A percentile compares a stretch with the other conserved stretches of the same genome.
Evolutionary conservation across 1,140 invertebrate genomes (phyloP).

Genomic region (Dendrolimus kikuchii): DNA sequence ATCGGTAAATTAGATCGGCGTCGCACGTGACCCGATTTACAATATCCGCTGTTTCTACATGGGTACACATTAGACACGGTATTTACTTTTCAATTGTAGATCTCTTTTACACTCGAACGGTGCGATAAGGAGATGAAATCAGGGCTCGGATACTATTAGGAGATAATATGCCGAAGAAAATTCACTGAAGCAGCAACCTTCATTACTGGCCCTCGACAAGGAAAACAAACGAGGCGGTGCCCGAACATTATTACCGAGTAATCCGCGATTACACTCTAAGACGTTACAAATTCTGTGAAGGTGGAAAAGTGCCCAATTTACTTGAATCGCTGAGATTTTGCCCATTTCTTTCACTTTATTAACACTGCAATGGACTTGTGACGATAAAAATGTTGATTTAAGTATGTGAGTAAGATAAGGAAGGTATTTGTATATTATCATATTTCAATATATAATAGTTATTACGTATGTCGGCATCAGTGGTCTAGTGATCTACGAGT

Average conservation of each 20-base stretch:
- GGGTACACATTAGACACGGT: slow-evolving; percentile 26
- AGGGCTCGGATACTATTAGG: slow-evolving; percentile 24
- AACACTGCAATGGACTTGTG: slow-evolving; percentile 6
- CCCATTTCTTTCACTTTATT: slow-evolving; percentile 12
- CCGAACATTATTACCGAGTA: slow-evolving; percentile 27
- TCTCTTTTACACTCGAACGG: background rate
- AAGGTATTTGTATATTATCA: too few species aligned
- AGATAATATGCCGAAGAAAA: slow-evolving; percentile 24
- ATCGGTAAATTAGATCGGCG: slow-evolving; percentile 49
- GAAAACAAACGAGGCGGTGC: slow-evolving; percentile 29
- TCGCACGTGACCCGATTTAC: slow-evolving; percentile 44
- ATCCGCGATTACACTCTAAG: slow-evolving; percentile 25
- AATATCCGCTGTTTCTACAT: slow-evolving; percentile 29
- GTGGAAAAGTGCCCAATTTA: slow-evolving; percentile 31
- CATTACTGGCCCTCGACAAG: slow-evolving; percentile 27
- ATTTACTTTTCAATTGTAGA: slow-evolving; percentile 25
- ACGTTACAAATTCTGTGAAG: slow-evolving; percentile 30
- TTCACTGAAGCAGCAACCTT: slow-evolving; percentile 33
- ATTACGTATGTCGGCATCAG: too few species aligned
- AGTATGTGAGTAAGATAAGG: too few species aligned
- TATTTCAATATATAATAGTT: too few species aligned
- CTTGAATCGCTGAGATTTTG: slow-evolving; percentile 14
- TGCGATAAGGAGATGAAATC: background rate
- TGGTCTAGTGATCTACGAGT: too few species aligned
- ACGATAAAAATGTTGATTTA: background rate